Evolutionary conservation across 2,113 vertebrate genomes (phyloP).

Genomic region (Clarias batrachus): DNA sequence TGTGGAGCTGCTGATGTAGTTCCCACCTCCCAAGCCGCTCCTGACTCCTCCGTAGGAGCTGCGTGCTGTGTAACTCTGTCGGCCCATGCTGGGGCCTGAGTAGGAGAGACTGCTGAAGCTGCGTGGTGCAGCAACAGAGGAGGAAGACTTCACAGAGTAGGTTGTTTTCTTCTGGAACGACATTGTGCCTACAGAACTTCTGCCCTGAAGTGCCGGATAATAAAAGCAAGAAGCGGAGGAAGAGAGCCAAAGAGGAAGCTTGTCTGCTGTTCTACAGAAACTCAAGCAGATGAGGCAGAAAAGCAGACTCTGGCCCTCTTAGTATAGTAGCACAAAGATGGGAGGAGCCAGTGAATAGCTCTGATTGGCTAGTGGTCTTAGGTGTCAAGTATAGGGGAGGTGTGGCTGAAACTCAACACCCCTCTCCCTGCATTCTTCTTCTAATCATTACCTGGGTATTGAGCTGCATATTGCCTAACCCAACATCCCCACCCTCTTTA

Average conservation of each 20-base stretch:
- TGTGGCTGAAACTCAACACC: slow-evolving; percentile 68
- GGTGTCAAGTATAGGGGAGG: slow-evolving; percentile 50
- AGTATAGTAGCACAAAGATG: slow-evolving; percentile 62
- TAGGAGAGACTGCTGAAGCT: slow-evolving; percentile 74
- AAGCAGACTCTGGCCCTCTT: slow-evolving; percentile 57
- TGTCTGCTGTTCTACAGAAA: slow-evolving; percentile 64
- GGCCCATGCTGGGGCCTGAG: slow-evolving; percentile 51
- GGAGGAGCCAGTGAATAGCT: slow-evolving; percentile 61
- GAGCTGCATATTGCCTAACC: not conserved
- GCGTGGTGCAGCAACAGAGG: slow-evolving; percentile 56
- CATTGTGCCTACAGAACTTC: slow-evolving; percentile 61
- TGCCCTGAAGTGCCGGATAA: slow-evolving; percentile 41
- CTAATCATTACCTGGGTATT: slow-evolving; percentile 64
- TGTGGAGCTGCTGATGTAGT: slow-evolving; percentile 59
- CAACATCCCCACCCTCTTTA: slow-evolving; percentile 18
- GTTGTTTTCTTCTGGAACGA: slow-evolving; percentile 42
- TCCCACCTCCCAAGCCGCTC: slow-evolving; percentile 61
- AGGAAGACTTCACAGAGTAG: slow-evolving; percentile 58
- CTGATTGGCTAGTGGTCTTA: slow-evolving; percentile 60
- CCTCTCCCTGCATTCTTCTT: slow-evolving; percentile 51
- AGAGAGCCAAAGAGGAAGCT: slow-evolving; percentile 45
- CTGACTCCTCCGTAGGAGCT: slow-evolving; percentile 60
- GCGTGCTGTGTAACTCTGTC: slow-evolving; percentile 62
- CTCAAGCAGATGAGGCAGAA: slow-evolving; percentile 68
- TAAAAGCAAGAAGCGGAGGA: slow-evolving; percentile 45